A percentile compares a stretch with the other conserved stretches of the same genome.
phyloP scores from a whole-genome alignment of 64 coral and sea anemone species.

The Pocillopora verrucosa region DNA sequence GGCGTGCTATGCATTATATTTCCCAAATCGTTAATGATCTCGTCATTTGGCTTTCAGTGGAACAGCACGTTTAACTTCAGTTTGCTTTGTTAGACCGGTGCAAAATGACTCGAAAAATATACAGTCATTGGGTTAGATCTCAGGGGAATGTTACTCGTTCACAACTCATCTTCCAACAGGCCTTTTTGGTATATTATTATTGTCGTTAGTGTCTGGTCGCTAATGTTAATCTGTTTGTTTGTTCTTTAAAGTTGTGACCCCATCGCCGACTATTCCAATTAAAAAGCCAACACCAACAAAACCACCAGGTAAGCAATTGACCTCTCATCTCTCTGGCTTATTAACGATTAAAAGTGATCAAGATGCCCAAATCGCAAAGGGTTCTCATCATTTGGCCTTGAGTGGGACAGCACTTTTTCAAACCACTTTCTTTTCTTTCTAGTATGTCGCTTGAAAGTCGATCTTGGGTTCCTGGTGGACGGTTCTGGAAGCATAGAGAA shows the following conservation, averaged over 20 bases:
- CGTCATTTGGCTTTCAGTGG: too few species aligned
- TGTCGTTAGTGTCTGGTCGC: neutral
- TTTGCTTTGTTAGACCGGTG: too few species aligned
- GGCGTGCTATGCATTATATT: too few species aligned
- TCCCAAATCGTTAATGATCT: too few species aligned
- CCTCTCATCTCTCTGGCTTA: neutral
- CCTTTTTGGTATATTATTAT: neutral
- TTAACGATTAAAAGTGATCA: too few species aligned
- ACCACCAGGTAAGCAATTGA: conserved; percentile 5
- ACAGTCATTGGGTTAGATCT: too few species aligned
- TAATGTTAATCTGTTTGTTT: neutral
- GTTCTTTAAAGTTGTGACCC: neutral
- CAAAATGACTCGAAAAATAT: too few species aligned
- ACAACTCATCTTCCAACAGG: too few species aligned
- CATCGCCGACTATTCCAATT: neutral
- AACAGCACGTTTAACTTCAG: too few species aligned
- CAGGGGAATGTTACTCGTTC: too few species aligned
- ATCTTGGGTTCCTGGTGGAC: conserved; percentile 52
- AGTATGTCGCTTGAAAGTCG: conserved; percentile 34
- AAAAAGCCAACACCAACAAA: neutral
- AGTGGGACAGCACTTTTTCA: neutral
- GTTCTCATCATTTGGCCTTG: too few species aligned
- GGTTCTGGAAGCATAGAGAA: conserved; percentile 24
- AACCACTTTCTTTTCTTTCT: neutral
- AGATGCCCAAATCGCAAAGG: too few species aligned